phyloP scores from a whole-genome alignment of 2,888 invertebrate species.

The Dynastes grantii region DNA sequence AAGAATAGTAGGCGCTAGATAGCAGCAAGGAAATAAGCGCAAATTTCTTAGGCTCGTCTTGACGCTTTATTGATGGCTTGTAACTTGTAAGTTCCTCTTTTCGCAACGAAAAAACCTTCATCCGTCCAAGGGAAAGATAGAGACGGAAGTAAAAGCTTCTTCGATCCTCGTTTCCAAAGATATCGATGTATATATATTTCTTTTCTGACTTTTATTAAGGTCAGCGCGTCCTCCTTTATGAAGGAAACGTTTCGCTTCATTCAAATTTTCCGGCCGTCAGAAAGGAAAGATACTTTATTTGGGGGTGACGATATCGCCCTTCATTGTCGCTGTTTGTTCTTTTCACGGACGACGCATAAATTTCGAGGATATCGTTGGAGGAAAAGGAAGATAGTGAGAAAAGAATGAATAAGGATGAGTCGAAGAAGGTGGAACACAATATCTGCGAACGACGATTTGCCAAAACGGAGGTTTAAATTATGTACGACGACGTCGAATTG shows the following conservation, averaged over 20 bases:
- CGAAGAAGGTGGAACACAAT: not conserved
- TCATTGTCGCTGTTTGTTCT: conserved; percentile 14
- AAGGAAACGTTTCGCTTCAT: not conserved
- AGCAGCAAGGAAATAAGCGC: not conserved
- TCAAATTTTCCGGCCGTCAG: conserved; percentile 14
- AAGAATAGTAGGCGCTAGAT: not conserved
- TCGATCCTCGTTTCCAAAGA: not conserved
- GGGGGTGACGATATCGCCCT: not conserved
- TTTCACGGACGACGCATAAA: not conserved
- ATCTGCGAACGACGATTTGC: too few species aligned
- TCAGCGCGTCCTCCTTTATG: conserved; percentile 5
- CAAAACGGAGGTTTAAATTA: too few species aligned
- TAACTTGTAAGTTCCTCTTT: not conserved
- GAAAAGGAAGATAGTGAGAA: not conserved
- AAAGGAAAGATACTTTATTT: conserved; percentile 4
- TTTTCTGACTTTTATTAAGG: conserved; percentile 14
- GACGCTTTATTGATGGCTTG: conserved; percentile 1
- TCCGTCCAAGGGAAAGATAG: not conserved
- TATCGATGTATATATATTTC: conserved; percentile 14
- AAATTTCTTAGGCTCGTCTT: not conserved
- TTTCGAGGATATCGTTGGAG: not conserved
- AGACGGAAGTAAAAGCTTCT: not conserved
- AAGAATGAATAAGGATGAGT: not conserved
- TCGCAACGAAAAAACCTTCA: not conserved
- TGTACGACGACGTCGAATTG: too few species aligned